Conservation (phyloP, 2,888 invertebrate genomes). For the Thysanoteuthis rhombus region DNA sequence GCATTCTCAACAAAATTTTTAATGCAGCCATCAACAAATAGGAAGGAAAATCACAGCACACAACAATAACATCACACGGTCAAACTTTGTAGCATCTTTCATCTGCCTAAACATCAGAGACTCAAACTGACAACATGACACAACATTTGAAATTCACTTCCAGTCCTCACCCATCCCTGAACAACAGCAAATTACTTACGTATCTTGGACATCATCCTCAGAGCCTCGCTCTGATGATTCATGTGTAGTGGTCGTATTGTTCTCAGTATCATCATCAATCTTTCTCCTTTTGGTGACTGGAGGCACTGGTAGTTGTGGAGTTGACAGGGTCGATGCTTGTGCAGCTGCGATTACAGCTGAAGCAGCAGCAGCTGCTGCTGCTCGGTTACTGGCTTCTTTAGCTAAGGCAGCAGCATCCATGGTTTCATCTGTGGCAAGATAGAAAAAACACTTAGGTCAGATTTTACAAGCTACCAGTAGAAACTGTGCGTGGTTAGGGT, state of each 20-base stretch:
- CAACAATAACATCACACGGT: neutral
- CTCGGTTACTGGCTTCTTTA: constrained; percentile 18
- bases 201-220: constrained; percentile 55
- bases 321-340: constrained; percentile 49
- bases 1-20: too few relatives aligned
- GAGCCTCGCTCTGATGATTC: constrained; percentile 56
- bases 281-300: constrained; percentile 56
- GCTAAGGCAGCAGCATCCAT: constrained; percentile 29
- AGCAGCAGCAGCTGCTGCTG: constrained; percentile 41
- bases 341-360: constrained; percentile 42
- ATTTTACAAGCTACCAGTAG: too few relatives aligned
- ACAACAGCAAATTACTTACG: constrained; percentile 46
- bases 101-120: too few relatives aligned
- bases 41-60: too few relatives aligned
- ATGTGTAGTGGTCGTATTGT: constrained; percentile 33
- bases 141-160: too few relatives aligned
- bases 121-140: too few relatives aligned
- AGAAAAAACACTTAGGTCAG: too few relatives aligned
- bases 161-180: too few relatives aligned
- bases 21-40: too few relatives aligned
- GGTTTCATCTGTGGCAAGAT: constrained; percentile 21
- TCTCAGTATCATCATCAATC: constrained; percentile 47
- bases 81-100: neutral
- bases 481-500: too few relatives aligned
- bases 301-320: constrained; percentile 54